Evolutionary conservation across 1,140 invertebrate genomes (phyloP), one percentile per base, ranked within the genome.

Genomic region (Drosophila miranda): DNA sequence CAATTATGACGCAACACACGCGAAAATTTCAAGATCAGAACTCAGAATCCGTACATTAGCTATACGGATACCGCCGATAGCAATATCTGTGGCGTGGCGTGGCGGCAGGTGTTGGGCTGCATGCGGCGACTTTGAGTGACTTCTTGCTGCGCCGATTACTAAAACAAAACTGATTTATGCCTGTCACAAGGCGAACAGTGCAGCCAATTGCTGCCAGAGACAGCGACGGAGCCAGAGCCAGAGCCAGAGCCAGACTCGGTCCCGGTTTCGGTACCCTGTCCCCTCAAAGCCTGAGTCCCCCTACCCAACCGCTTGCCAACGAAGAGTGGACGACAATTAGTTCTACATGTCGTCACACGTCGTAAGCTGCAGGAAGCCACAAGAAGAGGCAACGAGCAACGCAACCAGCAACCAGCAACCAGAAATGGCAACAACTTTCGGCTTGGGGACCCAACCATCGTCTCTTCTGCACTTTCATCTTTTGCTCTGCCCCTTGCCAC

Each of bases 291-390:
- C 23, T 8, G 0, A 9, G n/a, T 50, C 7, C 13, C 28, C 46
- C 55, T 43, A 54, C 41, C 45, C 8, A 9, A 30, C 30, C 0
- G 8, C 30, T 30, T 30, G 26, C 2, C n/a, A 45, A 43, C 34
- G 53, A 49, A 53, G 61, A 63, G 54, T 86, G 81, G 81, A 84
- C 81, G 82, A 90, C 88, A 90, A 90, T 90, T 90, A 90, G 88
- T 90, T 90, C 89, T 90, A 90, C 88, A 89, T 88, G 89, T 90
- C 89, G 82, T 89, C 87, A 89, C 87, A 83, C 79, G 71, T 83
- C 71, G 81, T 81, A 86, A 84, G 83, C 89, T 89, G 87, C 88
- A 90, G 88, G 88, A 90, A 90, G 78, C 89, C 81, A 53, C 59
- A 51, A 68, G 8, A 30, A 30, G 30, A 59, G 43, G 19, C 42